phyloP scores from a whole-genome alignment of 53 echinoderm and acorn worm species.

The Echinometra lucunter region DNA sequence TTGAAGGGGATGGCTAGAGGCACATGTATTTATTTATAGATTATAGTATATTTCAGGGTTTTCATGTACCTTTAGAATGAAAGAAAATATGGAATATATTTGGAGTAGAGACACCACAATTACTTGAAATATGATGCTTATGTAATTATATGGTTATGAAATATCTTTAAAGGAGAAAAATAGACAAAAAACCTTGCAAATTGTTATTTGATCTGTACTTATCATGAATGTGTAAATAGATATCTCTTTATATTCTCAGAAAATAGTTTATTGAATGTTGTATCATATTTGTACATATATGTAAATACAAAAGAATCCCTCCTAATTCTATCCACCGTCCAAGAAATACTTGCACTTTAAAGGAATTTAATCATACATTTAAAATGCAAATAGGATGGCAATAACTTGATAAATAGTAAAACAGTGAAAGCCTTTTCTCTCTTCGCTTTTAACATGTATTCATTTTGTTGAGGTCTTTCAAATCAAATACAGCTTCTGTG shows the following conservation, averaged over 20 bases:
- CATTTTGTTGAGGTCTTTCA: conserved; percentile 31
- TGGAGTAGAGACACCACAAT: too few species aligned
- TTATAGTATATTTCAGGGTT: neutral
- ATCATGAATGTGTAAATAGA: neutral
- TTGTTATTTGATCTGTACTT: neutral
- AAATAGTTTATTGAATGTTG: neutral
- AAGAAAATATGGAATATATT: neutral
- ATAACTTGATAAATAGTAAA: neutral
- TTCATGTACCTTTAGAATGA: neutral
- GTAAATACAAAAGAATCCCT: neutral
- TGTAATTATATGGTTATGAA: neutral
- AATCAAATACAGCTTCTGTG: neutral
- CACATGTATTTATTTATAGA: neutral
- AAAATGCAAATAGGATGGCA: neutral
- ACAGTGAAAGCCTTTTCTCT: neutral
- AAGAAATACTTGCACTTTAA: neutral
- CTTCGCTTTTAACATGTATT: neutral
- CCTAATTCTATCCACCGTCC: conserved; percentile 5
- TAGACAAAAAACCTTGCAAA: neutral
- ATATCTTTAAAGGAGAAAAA: neutral
- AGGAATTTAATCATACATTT: neutral
- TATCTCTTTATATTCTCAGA: neutral
- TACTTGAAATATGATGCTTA: too few species aligned
- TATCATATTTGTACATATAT: neutral
- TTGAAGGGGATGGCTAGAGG: neutral